These are phyloP conservation scores for Parauchenoglanis punctatus DNA, from an alignment of 2,797 vertebrate species.

Conservation along the genomic window DNA sequence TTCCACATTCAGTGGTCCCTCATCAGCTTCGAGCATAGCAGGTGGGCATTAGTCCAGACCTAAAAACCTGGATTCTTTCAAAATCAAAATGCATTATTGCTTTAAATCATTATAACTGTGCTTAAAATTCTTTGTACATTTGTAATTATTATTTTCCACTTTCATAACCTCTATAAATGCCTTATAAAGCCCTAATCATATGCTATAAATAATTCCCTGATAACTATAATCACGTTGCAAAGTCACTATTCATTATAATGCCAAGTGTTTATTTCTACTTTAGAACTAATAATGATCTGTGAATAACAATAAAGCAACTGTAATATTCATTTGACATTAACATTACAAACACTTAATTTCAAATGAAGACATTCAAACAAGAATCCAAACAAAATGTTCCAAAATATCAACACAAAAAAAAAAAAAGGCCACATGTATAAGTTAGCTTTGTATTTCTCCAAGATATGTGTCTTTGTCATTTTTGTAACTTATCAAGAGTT, in stretches of 20 bases:
- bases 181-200: background rate
- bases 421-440: background rate
- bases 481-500: background rate
- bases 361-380: background rate
- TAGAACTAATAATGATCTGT: background rate
- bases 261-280: background rate
- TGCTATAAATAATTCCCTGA: background rate
- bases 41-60: slow-evolving; percentile 68
- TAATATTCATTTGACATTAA: background rate
- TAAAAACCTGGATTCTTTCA: background rate
- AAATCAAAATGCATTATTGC: background rate
- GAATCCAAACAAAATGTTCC: background rate
- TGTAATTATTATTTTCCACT: background rate
- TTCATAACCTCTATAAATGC: background rate
- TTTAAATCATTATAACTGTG: background rate
- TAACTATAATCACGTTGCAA: background rate
- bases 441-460: background rate
- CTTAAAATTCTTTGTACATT: background rate
- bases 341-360: background rate
- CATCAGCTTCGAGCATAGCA: slow-evolving; percentile 88
- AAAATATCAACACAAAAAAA: background rate
- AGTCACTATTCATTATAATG: background rate
- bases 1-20: slow-evolving; percentile 97
- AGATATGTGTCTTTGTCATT: background rate
- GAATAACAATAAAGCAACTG: background rate